Conservation (phyloP, 92 coral and sea anemone species). For the Hydrozoanthus gracilis region DNA sequence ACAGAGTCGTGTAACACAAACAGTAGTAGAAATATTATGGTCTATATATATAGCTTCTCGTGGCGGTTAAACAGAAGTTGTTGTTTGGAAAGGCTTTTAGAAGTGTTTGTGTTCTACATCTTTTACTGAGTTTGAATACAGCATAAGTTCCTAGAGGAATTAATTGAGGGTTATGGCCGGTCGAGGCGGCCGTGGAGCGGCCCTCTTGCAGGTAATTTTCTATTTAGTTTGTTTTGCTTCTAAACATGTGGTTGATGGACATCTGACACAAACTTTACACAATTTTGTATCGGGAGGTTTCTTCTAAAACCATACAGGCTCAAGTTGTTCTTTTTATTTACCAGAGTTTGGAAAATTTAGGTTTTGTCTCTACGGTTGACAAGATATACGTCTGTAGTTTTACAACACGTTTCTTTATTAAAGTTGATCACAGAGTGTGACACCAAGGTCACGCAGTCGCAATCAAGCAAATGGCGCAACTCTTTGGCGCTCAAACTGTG, state of each 20-base stretch:
- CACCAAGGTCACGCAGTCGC: too few species aligned
- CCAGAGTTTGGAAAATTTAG: too few species aligned
- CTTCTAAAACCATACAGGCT: background rate
- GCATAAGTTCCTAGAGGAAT: background rate
- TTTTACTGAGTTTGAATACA: background rate
- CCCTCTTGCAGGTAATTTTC: conserved; percentile 83
- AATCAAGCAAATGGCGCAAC: too few species aligned
- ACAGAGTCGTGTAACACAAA: background rate
- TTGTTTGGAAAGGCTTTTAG: conserved; percentile 10
- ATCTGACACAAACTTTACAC: background rate
- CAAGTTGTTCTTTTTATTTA: background rate
- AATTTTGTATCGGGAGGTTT: too few species aligned
- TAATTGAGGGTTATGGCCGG: conserved; percentile 79
- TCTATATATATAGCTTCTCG: background rate
- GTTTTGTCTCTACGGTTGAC: too few species aligned
- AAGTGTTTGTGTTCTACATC: background rate
- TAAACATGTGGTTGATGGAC: conserved; percentile 1
- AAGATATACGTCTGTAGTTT: background rate
- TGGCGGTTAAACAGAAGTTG: background rate
- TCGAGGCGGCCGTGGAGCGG: conserved; percentile 97
- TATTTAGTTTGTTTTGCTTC: background rate
- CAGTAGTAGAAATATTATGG: background rate
- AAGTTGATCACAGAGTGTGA: too few species aligned
- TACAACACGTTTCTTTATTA: too few species aligned
- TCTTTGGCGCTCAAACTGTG: background rate